Evolutionary conservation across 2,113 vertebrate species (phyloP), one percentile per base, ranked within the genome.

Genomic region (Chaetura pelagica): DNA sequence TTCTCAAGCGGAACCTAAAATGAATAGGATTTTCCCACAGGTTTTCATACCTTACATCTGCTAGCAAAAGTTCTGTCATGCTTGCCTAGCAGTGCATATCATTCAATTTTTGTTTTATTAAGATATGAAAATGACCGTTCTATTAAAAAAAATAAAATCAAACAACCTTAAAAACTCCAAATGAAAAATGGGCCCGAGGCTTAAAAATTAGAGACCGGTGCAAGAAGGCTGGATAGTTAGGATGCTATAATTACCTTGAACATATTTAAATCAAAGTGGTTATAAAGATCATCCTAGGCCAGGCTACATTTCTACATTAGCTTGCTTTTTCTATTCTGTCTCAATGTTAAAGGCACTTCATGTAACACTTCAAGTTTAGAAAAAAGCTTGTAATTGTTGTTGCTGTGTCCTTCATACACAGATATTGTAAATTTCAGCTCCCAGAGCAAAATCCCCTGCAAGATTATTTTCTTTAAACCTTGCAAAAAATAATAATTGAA

Each of bases 41-140:
- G 94, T 97, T 97, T 97, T 96, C 80, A 87, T 81, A 95, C 96
- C 86, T 97, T 97, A 97, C 96, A 97, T 97, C 97, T 97, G 95
- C 93, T 96, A 92, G 89, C 72, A 94, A 84, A 97, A 97, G 93
- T 94, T 93, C 87, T 91, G 92, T 87, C 95, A 97, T 90, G 94
- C 96, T 98, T 98, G 95, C 89, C 84, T 84, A 94, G 89, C 80
- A 87, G 90, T 90, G 97, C 96, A 95, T 97, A 92, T 97, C 97
- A 98, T 98, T 98, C 97, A 97, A 97, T 97, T 97, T 98, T 97
- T 98, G 83, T 97, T 98, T 98, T 97, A 98, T 98, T 98, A 98
- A 97, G 95, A 97, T 97, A 95, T 81, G 83, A 98, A 94, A 93
- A 97, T 97, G 97, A 96, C 92, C 96, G 83, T 96, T 93, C 63